Percentiles rank a stretch among this genome's conserved stretches.
These are phyloP conservation scores for Acronicta psi DNA, from an alignment of 2,888 invertebrate genomes.

Conservation along the genomic window DNA sequence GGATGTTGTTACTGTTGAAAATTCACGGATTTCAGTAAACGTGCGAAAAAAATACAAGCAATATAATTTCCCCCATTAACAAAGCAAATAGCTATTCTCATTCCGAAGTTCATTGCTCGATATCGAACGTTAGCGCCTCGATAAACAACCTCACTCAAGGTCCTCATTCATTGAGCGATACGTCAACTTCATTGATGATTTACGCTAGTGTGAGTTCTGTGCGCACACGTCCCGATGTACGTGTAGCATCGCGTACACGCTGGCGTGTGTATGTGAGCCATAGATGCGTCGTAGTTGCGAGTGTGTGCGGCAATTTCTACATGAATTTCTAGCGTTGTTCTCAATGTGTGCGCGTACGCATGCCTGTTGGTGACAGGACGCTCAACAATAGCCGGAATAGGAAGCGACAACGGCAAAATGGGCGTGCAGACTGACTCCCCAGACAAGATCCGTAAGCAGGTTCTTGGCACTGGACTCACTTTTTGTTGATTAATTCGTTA, in stretches of 20 bases:
- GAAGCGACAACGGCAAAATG: constrained; percentile 83
- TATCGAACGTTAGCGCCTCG: constrained; percentile 67
- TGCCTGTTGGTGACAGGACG: constrained; percentile 80
- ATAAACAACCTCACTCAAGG: constrained; percentile 80
- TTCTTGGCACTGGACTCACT: constrained; percentile 72
- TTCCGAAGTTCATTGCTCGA: constrained; percentile 77
- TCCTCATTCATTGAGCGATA: constrained; percentile 74
- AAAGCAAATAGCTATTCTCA: constrained; percentile 45
- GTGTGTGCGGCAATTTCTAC: constrained; percentile 53
- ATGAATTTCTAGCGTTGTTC: constrained; percentile 55
- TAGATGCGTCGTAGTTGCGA: constrained; percentile 26
- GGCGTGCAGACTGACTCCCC: constrained; percentile 76
- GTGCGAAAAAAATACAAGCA: constrained; percentile 14
- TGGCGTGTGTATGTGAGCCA: constrained; percentile 47
- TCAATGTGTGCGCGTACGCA: constrained; percentile 70
- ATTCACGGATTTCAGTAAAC: neutral
- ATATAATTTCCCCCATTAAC: constrained; percentile 36
- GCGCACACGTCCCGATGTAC: constrained; percentile 42
- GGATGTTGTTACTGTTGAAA: neutral
- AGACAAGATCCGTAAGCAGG: constrained; percentile 82
- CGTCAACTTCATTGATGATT: constrained; percentile 82
- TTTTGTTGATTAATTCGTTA: constrained; percentile 73
- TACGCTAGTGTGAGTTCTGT: constrained; percentile 59
- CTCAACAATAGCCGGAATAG: constrained; percentile 88
- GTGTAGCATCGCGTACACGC: constrained; percentile 36